Evolutionary conservation across 1,140 invertebrate genomes (phyloP), one percentile per base, ranked within the genome.

Genomic region (Arion vulgaris): DNA sequence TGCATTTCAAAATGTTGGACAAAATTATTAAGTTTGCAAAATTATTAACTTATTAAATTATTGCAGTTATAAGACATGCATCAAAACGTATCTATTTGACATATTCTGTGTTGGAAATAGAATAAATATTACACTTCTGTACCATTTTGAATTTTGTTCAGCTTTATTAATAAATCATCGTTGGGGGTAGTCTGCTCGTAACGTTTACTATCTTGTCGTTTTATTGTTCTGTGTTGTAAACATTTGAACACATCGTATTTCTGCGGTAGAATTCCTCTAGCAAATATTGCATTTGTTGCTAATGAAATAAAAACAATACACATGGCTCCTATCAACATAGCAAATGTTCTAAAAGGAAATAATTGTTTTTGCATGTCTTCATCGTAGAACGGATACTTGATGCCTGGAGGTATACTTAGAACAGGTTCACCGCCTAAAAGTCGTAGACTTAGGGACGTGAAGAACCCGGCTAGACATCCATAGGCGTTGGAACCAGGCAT

Each of bases 301-400:
- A 84, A 53, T 2, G 89, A 90, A 1, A 88, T 83, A 4, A 66
- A 23, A 15, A 89, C 81, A 17, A 87, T 87, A 51, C 45, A 36
- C 2, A 84, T 17, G n/a, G 88, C 78, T 62, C 83, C 83, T 51
- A 77, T 45, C 17, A 88, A 34, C 86, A 90, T 88, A n/a, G 82
- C 41, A 53, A 90, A 87, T 28, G 87, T 88, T 19, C 87, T 78
- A 80, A 89, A 89, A 13, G 89, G 89, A 71, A 90, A 90, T 0
- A 86, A 39, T 76, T 90, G 89, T 23, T 51, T 68, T 26, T 82
- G 78, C 26, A 92, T 93, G 49, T 94, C 94, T 15, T 94, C 94
- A 86, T 97, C 95, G 92, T 95, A 98, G 19, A 95, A 96, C 0
- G 97, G 97, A 92, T 95, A 98, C 86, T 96, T 94, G 68, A 98